These are phyloP conservation scores for Polyommatus iphigenia DNA, from an alignment of 2,888 invertebrate species.

Conservation along the genomic window DNA sequence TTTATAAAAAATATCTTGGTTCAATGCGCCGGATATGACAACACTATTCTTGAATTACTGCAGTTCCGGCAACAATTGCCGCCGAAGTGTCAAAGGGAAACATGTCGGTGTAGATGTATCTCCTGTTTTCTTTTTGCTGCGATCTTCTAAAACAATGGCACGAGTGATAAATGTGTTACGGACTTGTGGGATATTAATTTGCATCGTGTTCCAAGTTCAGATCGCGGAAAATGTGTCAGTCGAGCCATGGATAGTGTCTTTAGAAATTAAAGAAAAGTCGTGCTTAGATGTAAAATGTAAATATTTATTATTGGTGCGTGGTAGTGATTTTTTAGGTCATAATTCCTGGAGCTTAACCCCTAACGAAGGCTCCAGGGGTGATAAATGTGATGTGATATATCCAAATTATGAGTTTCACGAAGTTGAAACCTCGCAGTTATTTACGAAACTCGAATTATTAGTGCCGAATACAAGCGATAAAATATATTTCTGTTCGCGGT, in stretches of 20 bases:
- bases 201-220: conserved; percentile 56
- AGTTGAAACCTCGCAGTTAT: conserved; percentile 56
- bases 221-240: conserved; percentile 41
- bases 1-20: background rate
- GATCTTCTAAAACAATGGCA: conserved; percentile 61
- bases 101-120: conserved; percentile 59
- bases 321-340: conserved; percentile 69
- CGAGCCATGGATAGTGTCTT: conserved; percentile 47
- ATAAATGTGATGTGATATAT: conserved; percentile 59
- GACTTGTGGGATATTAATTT: conserved; percentile 74
- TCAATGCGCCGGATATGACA: conserved; percentile 56
- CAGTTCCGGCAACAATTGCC: conserved; percentile 73
- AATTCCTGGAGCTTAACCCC: conserved; percentile 69
- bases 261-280: conserved; percentile 45
- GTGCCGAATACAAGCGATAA: conserved; percentile 54
- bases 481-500: conserved; percentile 64
- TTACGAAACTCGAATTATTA: conserved; percentile 54
- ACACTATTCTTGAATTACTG: conserved; percentile 50
- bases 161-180: conserved; percentile 60
- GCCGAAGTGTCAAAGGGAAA: conserved; percentile 69
- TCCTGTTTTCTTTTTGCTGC: conserved; percentile 55
- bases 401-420: conserved; percentile 67
- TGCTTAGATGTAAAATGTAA: conserved; percentile 58
- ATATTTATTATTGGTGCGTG: conserved; percentile 69
- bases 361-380: conserved; percentile 54